Conservation (phyloP, 2,113 vertebrate species). For the Micronycteris hirsuta region DNA sequence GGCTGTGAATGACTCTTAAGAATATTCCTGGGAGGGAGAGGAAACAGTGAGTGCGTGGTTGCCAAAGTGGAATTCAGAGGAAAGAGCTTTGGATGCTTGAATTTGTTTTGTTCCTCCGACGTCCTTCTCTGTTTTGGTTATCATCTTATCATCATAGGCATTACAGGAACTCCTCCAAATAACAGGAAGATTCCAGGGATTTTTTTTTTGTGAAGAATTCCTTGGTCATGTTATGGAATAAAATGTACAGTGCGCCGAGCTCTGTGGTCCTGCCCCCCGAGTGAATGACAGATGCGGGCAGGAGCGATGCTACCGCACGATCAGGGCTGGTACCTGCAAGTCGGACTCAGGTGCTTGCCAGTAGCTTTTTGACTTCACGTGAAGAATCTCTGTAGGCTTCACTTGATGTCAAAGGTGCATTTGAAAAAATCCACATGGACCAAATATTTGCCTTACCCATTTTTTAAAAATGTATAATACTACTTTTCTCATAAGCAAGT, state of each 20-base stretch:
- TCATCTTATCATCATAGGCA: background rate
- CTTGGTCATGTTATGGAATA: background rate
- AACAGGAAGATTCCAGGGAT: background rate
- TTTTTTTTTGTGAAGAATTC: background rate
- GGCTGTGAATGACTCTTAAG: background rate
- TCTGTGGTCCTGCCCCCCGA: accelerated
- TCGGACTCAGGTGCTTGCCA: background rate
- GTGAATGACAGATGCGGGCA: background rate
- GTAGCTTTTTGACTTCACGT: background rate
- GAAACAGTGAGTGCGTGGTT: background rate
- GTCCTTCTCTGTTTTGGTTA: background rate
- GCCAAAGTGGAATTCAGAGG: background rate
- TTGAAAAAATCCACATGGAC: background rate
- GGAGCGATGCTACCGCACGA: background rate
- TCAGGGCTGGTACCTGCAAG: background rate
- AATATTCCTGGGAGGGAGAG: background rate
- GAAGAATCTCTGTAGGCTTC: background rate
- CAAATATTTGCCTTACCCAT: background rate
- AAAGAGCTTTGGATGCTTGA: background rate
- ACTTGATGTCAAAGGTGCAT: background rate
- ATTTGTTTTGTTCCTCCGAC: background rate
- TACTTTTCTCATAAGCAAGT: background rate
- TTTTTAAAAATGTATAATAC: background rate
- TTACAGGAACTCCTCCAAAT: background rate
- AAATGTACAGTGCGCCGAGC: background rate